Percentiles rank a stretch among this genome's conserved stretches.
phyloP scores from a whole-genome alignment of 2,113 vertebrate genomes.

The Pelodiscus sinensis region DNA sequence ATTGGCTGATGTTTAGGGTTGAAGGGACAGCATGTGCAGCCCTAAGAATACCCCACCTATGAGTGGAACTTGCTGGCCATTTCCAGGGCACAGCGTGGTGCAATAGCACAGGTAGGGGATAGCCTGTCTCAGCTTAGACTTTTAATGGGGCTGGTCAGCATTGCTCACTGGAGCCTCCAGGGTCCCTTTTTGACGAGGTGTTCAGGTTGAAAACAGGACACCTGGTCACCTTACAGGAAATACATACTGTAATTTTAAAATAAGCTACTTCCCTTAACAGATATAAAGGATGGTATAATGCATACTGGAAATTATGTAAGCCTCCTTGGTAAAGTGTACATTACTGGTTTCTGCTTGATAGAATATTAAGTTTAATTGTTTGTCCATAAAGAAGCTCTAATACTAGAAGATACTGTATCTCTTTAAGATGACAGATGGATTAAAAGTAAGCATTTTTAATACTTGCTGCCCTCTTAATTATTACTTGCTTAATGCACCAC shows the following conservation, averaged over 20 bases:
- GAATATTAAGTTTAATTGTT: not conserved
- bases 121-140: too few species aligned
- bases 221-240: not conserved
- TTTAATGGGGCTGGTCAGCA: too few species aligned
- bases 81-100: too few species aligned
- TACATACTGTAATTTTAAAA: slow-evolving; percentile 20
- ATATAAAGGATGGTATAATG: not conserved
- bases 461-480: slow-evolving; percentile 76
- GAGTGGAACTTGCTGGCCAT: too few species aligned
- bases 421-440: slow-evolving; percentile 70
- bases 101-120: too few species aligned
- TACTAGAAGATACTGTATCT: not conserved
- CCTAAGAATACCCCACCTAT: too few species aligned
- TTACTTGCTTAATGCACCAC: slow-evolving; percentile 68
- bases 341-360: not conserved
- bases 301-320: slow-evolving; percentile 7
- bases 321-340: slow-evolving; percentile 4
- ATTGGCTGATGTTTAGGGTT: too few species aligned
- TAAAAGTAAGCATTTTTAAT: slow-evolving; percentile 68
- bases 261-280: slow-evolving; percentile 24
- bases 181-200: too few species aligned
- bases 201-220: too few species aligned
- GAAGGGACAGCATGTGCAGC: too few species aligned
- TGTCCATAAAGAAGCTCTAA: slow-evolving; percentile 10
- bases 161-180: too few species aligned